Percentiles rank a stretch among this genome's conserved stretches.
These are phyloP conservation scores for Sitophilus oryzae DNA, from an alignment of 1,140 invertebrate species.

Conservation along the genomic window DNA sequence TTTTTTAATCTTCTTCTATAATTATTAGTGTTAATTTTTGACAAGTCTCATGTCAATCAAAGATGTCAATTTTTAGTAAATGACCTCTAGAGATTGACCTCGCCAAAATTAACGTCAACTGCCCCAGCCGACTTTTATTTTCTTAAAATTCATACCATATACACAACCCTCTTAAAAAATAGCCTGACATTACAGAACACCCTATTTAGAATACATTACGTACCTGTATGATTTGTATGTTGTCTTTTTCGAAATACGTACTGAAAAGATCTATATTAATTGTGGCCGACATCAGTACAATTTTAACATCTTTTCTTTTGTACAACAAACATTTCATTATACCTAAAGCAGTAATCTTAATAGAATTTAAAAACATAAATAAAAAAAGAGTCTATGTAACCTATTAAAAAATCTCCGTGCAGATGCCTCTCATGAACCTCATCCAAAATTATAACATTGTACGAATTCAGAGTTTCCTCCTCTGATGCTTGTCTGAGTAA, in stretches of 20 bases:
- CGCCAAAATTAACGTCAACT: no score
- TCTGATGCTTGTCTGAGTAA: conserved; percentile 75
- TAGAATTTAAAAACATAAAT: neutral
- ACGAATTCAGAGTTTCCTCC: conserved; percentile 56
- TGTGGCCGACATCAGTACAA: conserved; percentile 98
- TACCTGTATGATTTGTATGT: conserved; percentile 70
- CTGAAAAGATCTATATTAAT: conserved; percentile 94
- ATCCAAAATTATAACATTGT: conserved; percentile 87
- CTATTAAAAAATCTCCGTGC: conserved; percentile 82
- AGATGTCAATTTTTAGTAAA: no score
- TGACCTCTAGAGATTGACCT: no score
- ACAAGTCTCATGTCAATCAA: no score
- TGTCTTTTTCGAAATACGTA: conserved; percentile 78
- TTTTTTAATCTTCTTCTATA: no score
- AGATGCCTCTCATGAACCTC: conserved; percentile 96
- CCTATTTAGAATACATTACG: conserved; percentile 49
- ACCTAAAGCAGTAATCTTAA: conserved; percentile 20
- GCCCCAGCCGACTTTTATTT: no score
- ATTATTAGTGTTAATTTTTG: no score
- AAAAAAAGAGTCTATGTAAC: conserved; percentile 44
- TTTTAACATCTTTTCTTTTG: conserved; percentile 74
- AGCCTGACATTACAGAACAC: neutral
- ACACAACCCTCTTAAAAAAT: no score
- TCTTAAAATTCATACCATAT: no score
- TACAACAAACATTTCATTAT: conserved; percentile 57